Evolutionary conservation across 2,888 invertebrate genomes (phyloP).

Genomic region (Plagiodera versicolora): DNA sequence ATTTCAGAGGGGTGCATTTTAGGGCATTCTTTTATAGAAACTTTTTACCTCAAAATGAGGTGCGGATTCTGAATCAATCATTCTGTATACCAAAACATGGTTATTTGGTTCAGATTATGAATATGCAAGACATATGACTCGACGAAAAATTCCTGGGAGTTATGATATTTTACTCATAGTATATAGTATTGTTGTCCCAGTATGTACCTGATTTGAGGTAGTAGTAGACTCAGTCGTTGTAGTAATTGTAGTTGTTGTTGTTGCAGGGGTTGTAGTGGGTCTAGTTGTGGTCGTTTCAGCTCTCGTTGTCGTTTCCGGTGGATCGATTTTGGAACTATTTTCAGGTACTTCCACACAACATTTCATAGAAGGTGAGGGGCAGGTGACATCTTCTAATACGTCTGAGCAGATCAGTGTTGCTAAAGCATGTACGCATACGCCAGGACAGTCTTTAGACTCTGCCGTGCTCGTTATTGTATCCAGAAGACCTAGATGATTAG

Average conservation of each 20-base stretch:
- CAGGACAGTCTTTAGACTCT: constrained; percentile 84
- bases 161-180: too few relatives aligned
- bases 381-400: constrained; percentile 79
- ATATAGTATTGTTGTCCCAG: not conserved
- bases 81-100: too few relatives aligned
- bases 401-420: constrained; percentile 86
- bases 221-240: constrained; percentile 30
- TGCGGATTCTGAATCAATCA: too few relatives aligned
- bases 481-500: constrained; percentile 66
- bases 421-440: constrained; percentile 83
- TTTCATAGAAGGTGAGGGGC: constrained; percentile 79
- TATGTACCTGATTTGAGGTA: constrained; percentile 37
- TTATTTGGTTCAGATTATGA: too few relatives aligned
- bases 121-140: too few relatives aligned
- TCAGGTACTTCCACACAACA: constrained; percentile 79
- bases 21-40: too few relatives aligned
- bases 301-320: constrained; percentile 38
- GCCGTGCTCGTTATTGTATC: constrained; percentile 85
- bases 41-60: too few relatives aligned
- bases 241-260: constrained; percentile 36
- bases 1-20: too few relatives aligned
- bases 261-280: constrained; percentile 39
- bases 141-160: too few relatives aligned
- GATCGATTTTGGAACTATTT: constrained; percentile 52
- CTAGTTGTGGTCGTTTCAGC: constrained; percentile 44